Base-by-base conservation (phyloP, 2,113 vertebrate genomes). In the Synchiropus splendidus region DNA sequence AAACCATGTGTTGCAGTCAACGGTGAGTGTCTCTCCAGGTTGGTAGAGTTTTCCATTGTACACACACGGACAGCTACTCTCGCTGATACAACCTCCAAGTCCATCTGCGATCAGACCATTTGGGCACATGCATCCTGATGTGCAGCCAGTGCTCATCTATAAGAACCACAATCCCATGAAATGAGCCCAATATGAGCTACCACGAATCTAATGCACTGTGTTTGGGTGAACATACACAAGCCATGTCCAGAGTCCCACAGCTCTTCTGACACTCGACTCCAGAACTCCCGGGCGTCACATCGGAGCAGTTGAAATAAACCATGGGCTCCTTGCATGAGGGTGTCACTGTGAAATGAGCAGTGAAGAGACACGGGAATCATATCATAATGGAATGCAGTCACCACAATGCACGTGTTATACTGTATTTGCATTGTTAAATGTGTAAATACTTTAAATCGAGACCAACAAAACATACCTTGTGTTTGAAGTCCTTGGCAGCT, bases 1-100 rank as follows among this genome's bases (percentile, higher is more conserved):
- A 32, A 71, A 98, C 95, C 95, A 98, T 52, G 80, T 91, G 63
- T 97, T 98, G 77, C 95, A 99, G 35, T 87, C 88, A 44, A 86
- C 86, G 27, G 71, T 83, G 39, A 97, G 70, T 2, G 69, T 85
- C 54, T 92, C 68, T 42, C 91, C 92, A 3, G 88, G 65, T 17
- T 45, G 70, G 64, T 92, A 93, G 38, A 31, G 55, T 36, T 76
- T 58, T 46, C 86, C 90, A 1, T 97, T 96, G 73, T 98, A 90
- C 46, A 88, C 0, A 21, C 95, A 99, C 1, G 92, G 92, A 51
- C 95, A 99, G 10, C 64, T 49, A 0, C 72, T 77, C 47, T 69
- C 74, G 0, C 63, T 39, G n/a, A 97, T 48, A 18, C 95, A 99
- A 33, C 71, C 64, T 6, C 91, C 89, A 0, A 52, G 48, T 1